Conservation (phyloP, 1,140 invertebrate genomes). For the Heliothis subflexa region DNA sequence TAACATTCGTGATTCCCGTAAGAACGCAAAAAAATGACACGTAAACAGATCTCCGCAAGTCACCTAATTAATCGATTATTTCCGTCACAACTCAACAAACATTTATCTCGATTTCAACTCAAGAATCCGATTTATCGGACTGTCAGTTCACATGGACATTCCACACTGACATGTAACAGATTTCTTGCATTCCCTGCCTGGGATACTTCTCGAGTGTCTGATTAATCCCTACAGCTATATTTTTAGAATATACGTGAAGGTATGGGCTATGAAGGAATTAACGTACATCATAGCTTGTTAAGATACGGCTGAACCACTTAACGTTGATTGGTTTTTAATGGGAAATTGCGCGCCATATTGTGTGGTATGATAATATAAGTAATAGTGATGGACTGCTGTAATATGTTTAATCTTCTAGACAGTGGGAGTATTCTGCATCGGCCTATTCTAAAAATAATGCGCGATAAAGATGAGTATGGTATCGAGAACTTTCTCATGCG, state of each 20-base stretch:
- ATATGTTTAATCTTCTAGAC: conserved; percentile 17
- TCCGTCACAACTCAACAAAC: conserved; percentile 11
- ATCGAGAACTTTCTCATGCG: conserved; percentile 17
- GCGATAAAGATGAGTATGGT: neutral
- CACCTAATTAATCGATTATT: conserved; percentile 37
- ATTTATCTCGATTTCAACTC: conserved; percentile 29
- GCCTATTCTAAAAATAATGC: conserved; percentile 9
- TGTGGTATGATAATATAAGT: conserved; percentile 24
- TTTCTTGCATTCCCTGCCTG: conserved; percentile 33
- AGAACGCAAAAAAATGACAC: neutral
- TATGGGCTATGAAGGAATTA: conserved; percentile 33
- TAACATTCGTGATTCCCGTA: too few species aligned
- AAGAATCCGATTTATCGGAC: conserved; percentile 30
- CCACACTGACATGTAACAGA: conserved; percentile 42
- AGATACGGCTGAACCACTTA: conserved; percentile 42
- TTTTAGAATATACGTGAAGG: conserved; percentile 43
- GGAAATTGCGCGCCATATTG: conserved; percentile 32
- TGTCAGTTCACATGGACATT: conserved; percentile 40
- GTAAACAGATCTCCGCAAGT: neutral
- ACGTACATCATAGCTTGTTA: conserved; percentile 44
- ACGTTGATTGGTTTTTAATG: conserved; percentile 46
- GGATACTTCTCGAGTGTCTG: conserved; percentile 32
- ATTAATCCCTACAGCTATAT: conserved; percentile 43
- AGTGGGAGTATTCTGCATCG: conserved; percentile 16
- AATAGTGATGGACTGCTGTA: conserved; percentile 7